Percentiles rank a stretch among this genome's conserved stretches.
phyloP scores from a whole-genome alignment of 2,113 vertebrate genomes.

The Eurystomus gularis region DNA sequence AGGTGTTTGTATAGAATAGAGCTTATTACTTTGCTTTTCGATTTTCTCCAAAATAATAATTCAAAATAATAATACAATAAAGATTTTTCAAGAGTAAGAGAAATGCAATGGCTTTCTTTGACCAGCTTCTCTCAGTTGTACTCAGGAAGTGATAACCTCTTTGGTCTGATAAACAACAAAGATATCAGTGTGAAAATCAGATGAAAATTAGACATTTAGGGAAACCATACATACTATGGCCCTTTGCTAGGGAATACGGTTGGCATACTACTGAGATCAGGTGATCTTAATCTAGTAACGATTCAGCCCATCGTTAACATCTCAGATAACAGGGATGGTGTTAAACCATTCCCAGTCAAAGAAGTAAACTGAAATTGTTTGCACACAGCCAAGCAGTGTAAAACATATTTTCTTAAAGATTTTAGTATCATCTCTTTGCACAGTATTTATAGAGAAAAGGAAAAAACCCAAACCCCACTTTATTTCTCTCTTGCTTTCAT shows the following conservation, averaged over 20 bases:
- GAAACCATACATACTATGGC: background rate
- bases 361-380: background rate
- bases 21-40: background rate
- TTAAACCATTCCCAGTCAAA: background rate
- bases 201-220: background rate
- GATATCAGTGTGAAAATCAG: background rate
- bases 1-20: background rate
- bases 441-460: background rate
- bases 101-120: background rate
- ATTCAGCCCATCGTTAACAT: background rate
- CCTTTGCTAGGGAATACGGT: background rate
- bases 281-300: background rate
- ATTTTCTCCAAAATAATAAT: background rate
- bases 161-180: background rate
- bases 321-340: background rate
- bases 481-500: conserved; percentile 33
- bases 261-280: background rate
- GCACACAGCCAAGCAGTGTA: background rate
- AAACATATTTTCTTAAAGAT: background rate
- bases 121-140: background rate
- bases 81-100: too few relatives aligned
- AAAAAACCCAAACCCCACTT: background rate
- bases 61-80: too few relatives aligned
- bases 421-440: background rate
- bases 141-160: background rate